Conservation (phyloP, 2,888 invertebrate genomes). For the Lasioglossum malachurum region DNA sequence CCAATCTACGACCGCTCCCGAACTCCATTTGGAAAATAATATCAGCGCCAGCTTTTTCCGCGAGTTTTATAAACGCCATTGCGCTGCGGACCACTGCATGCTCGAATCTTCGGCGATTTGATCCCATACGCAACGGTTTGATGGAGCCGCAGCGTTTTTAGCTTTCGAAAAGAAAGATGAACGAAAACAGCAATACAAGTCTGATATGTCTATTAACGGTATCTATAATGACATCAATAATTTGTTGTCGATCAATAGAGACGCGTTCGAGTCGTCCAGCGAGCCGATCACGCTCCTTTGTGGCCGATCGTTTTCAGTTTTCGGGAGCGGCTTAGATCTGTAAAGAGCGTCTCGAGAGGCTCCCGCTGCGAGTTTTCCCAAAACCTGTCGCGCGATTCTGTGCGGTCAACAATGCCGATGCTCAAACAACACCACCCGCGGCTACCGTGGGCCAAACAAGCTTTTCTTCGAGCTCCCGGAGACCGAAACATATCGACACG, state of each 20-base stretch:
- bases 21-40: conserved; percentile 5
- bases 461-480: conserved; percentile 57
- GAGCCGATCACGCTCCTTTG: not conserved
- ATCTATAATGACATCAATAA: not conserved
- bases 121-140: not conserved
- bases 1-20: conserved; percentile 7
- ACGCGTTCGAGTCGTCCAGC: not conserved
- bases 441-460: conserved; percentile 70
- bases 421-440: conserved; percentile 64
- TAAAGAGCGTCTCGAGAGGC: conserved; percentile 64
- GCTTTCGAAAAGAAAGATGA: not conserved
- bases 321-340: conserved; percentile 70
- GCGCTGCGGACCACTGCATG: not conserved
- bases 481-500: conserved; percentile 39
- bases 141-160: not conserved
- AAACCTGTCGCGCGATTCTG: conserved; percentile 74
- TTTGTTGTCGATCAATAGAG: not conserved
- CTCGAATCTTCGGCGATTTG: not conserved
- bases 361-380: conserved; percentile 82
- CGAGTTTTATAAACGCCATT: conserved; percentile 2
- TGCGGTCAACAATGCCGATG: conserved; percentile 53
- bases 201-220: not conserved
- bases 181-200: too few relatives aligned
- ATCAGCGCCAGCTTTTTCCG: not conserved
- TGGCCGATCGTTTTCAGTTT: not conserved